phyloP scores from a whole-genome alignment of 2,113 vertebrate genomes.

The Thamnaconus septentrionalis region DNA sequence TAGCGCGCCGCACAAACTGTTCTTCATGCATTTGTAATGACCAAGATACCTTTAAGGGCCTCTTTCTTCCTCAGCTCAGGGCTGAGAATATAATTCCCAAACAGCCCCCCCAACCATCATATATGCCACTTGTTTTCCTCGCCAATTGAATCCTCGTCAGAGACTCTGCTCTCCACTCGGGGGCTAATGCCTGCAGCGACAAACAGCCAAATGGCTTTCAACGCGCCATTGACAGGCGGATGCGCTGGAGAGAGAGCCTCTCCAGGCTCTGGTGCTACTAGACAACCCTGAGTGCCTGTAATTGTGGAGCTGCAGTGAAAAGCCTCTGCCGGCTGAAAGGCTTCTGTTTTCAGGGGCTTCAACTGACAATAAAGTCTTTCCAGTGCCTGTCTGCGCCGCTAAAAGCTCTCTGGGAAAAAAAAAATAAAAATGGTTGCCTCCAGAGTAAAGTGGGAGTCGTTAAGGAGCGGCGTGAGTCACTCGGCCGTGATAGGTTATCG shows the following conservation, averaged over 20 bases:
- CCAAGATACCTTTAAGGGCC: constrained; percentile 59
- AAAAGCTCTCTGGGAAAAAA: constrained; percentile 48
- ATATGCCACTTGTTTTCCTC: constrained; percentile 70
- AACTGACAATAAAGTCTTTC: constrained; percentile 84
- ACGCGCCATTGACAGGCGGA: constrained; percentile 84
- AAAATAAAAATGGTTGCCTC: constrained; percentile 43
- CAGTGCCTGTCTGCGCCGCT: constrained; percentile 52
- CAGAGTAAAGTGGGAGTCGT: constrained; percentile 54
- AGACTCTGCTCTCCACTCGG: constrained; percentile 82
- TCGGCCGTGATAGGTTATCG: constrained; percentile 36
- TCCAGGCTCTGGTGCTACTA: constrained; percentile 85
- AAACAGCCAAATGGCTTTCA: constrained; percentile 92
- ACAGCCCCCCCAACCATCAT: constrained; percentile 36
- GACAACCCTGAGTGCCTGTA: constrained; percentile 91
- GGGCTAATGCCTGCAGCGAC: constrained; percentile 88
- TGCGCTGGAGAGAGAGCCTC: constrained; percentile 70
- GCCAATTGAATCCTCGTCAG: constrained; percentile 88
- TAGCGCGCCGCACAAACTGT: constrained; percentile 49
- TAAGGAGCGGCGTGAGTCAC: constrained; percentile 33
- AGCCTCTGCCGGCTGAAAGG: constrained; percentile 82
- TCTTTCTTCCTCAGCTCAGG: constrained; percentile 50
- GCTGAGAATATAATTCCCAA: constrained; percentile 61
- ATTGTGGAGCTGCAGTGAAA: constrained; percentile 89
- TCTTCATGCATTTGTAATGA: constrained; percentile 67
- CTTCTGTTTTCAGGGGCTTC: constrained; percentile 89